A percentile compares a stretch with the other conserved stretches of the same genome.
These are phyloP conservation scores for Acrossocheilus fasciatus DNA, from an alignment of 2,797 vertebrate genomes.

Conservation along the genomic window DNA sequence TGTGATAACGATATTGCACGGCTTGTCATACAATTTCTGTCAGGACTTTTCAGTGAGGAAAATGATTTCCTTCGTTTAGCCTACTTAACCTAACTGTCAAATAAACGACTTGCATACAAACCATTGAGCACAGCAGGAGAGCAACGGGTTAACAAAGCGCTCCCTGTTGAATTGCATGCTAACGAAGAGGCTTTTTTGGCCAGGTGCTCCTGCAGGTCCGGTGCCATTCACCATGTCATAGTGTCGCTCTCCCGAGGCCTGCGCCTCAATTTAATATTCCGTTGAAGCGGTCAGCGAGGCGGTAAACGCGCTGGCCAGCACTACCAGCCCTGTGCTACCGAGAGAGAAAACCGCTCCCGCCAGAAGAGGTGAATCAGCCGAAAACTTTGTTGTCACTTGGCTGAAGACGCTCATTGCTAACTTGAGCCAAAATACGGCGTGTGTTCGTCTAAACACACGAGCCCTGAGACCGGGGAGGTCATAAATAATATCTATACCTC, in stretches of 20 bases:
- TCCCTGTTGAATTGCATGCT: constrained; percentile 60
- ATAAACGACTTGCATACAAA: constrained; percentile 8
- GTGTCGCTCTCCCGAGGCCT: constrained; percentile 72
- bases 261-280: constrained; percentile 73
- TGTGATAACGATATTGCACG: neutral
- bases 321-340: constrained; percentile 71
- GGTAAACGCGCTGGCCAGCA: constrained; percentile 78
- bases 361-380: constrained; percentile 76
- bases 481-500: constrained; percentile 19
- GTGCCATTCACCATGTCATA: constrained; percentile 71
- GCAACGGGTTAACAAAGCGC: constrained; percentile 67
- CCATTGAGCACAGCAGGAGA: constrained; percentile 20
- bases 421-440: constrained; percentile 15
- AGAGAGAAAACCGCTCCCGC: constrained; percentile 58
- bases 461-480: neutral
- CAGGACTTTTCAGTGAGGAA: neutral
- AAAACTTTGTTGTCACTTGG: constrained; percentile 54
- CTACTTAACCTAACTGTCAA: constrained; percentile 13
- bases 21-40: neutral
- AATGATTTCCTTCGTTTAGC: neutral
- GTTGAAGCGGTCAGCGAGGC: constrained; percentile 76
- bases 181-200: constrained; percentile 70
- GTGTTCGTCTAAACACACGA: constrained; percentile 22
- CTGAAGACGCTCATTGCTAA: constrained; percentile 2
- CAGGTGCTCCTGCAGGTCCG: constrained; percentile 69